Conservation (phyloP, 2,113 vertebrate species). For the Podiceps cristatus region DNA sequence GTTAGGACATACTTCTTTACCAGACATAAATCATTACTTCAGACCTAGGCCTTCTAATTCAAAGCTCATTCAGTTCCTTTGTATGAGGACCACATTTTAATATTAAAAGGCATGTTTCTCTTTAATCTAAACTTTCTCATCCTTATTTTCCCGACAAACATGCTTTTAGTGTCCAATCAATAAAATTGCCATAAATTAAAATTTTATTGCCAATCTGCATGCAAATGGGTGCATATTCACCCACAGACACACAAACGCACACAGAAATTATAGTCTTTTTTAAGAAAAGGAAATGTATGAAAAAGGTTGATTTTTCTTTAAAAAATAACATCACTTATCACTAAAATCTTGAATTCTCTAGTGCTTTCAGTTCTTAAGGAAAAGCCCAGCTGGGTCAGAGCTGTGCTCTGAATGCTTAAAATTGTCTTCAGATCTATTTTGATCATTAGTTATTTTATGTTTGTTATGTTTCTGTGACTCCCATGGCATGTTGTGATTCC, state of each 20-base stretch:
- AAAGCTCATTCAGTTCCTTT: neutral
- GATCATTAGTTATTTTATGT: neutral
- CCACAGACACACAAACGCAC: neutral
- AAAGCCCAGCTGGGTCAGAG: neutral
- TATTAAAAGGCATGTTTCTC: neutral
- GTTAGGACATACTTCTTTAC: neutral
- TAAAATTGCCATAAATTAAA: neutral
- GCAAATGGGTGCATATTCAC: neutral
- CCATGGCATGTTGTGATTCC: neutral
- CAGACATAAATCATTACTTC: neutral
- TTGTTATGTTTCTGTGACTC: neutral
- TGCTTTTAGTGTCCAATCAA: neutral
- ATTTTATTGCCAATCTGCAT: neutral
- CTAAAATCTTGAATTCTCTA: neutral
- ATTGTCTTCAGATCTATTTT: neutral
- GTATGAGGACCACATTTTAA: neutral
- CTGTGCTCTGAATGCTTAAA: neutral
- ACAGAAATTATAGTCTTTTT: neutral
- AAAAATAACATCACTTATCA: neutral
- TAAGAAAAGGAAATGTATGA: neutral
- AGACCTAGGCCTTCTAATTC: neutral
- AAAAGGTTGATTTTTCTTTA: neutral
- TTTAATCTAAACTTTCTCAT: neutral
- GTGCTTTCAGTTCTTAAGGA: neutral
- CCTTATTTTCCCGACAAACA: neutral